Evolutionary conservation across 1,140 invertebrate species (phyloP), one percentile per base, ranked within the genome.

Genomic region (Teleogryllus occipitalis): DNA sequence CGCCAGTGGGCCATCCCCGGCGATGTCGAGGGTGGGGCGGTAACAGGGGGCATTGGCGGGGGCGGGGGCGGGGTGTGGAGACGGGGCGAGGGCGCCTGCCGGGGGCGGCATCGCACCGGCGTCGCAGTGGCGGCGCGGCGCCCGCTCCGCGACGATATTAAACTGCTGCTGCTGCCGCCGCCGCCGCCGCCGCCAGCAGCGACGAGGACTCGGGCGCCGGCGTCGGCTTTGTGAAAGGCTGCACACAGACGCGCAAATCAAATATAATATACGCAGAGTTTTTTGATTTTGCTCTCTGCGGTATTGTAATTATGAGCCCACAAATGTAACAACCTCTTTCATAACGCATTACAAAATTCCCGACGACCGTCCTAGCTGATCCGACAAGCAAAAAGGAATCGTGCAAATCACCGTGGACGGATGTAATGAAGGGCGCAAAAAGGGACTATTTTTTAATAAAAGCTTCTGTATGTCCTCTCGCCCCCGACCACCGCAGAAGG

Each of bases 311-410:
- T 65, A 65, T 65, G 54, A 65, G 18, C 54, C 54, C 54, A 65
- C 54, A 65, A 65, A 65, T 65, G 54, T 65, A 18, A 65, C 54
- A 65, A 65, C 54, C 54, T 65, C 54, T 65, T 65, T 65, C 54
- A 18, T 18, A 65, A 7, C 54, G 54, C 54, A 18, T 65, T 65
- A 65, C 54, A 65, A 65, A 65, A 65, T 65, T n/a, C 54, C 54
- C 10, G 54, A 65, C 54, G 54, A 18, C 18, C 54, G 18, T 65
- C 54, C 54, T 65, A 10, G 10, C 54, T 65, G 54, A 65, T 65
- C 54, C 18, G 54, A 14, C 10, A 65, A 10, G 54, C 54, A 65
- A 65, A 65, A 65, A 65, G 54, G 54, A 65, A 65, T 18, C 10
- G 54, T 7, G 54, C 54, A 65, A 65, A 65, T 65, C 54, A 65